Conservation (phyloP, 2,888 invertebrate genomes). For the Hypomecis atomaria region DNA sequence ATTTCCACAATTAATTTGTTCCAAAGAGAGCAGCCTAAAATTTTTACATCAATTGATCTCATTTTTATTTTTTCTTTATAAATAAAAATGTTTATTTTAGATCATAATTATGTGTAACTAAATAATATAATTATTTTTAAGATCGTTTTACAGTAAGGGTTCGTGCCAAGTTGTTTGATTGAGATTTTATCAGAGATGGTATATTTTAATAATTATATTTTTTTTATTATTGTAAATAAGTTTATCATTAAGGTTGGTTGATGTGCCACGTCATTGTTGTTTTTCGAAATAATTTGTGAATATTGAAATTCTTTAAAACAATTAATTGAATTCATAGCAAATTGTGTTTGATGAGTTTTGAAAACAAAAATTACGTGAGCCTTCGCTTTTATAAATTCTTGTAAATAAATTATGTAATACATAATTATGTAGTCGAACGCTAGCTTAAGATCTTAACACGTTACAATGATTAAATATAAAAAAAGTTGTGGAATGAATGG, state of each 20-base stretch:
- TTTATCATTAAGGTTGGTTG: constrained; percentile 55
- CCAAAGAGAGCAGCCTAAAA: constrained; percentile 85
- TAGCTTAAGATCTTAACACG: constrained; percentile 43
- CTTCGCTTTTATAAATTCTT: not conserved
- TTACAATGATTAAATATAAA: not conserved
- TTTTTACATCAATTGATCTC: constrained; percentile 83
- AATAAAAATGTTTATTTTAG: constrained; percentile 79
- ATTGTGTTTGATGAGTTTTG: not conserved
- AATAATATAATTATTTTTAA: constrained; percentile 30
- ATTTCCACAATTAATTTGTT: constrained; percentile 77
- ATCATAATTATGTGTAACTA: constrained; percentile 46
- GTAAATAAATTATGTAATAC: constrained; percentile 29
- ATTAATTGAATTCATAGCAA: constrained; percentile 5
- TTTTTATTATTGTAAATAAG: constrained; percentile 64
- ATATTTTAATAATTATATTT: constrained; percentile 62
- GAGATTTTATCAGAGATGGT: constrained; percentile 68
- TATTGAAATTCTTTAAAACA: not conserved
- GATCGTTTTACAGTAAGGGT: constrained; percentile 46
- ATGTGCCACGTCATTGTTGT: constrained; percentile 53
- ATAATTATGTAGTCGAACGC: constrained; percentile 46
- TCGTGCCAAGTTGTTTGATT: constrained; percentile 76
- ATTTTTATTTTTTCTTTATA: constrained; percentile 77
- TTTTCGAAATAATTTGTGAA: constrained; percentile 23
- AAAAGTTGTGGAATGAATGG: no score
- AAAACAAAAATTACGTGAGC: constrained; percentile 18